These are phyloP conservation scores for Physeter macrocephalus DNA, from an alignment of 2,113 vertebrate species.

Conservation along the genomic window DNA sequence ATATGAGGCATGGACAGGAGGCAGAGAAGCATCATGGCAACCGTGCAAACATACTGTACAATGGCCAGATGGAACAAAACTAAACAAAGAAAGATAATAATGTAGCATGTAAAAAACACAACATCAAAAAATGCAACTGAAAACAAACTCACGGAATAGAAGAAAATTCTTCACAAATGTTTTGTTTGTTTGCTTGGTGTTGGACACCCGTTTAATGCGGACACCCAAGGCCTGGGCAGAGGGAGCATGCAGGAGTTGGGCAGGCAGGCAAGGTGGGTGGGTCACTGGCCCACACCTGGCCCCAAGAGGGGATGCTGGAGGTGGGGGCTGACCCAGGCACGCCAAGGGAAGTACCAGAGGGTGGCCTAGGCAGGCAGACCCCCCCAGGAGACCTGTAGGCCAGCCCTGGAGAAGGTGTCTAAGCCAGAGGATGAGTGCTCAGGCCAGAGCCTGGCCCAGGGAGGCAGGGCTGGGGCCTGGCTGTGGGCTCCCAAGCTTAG, in stretches of 20 bases:
- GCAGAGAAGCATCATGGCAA: not conserved
- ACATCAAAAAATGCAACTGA: not conserved
- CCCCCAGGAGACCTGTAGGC: not conserved
- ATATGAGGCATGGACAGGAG: not conserved
- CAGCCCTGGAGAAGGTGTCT: not conserved
- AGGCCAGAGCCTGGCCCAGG: not conserved
- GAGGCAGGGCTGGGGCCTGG: not conserved
- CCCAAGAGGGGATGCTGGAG: not conserved
- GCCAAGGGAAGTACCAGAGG: no score
- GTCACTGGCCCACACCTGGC: not conserved
- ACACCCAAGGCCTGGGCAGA: not conserved
- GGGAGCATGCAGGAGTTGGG: not conserved
- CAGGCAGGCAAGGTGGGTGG: not conserved
- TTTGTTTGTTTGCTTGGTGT: not conserved
- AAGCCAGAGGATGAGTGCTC: not conserved
- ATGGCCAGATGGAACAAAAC: not conserved
- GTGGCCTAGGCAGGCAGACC: not conserved
- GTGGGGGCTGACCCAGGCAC: no score
- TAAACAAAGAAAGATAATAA: not conserved
- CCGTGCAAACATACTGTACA: not conserved
- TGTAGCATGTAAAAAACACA: not conserved
- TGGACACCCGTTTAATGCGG: constrained; percentile 49
- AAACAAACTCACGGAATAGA: not conserved
- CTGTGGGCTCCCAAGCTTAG: not conserved
- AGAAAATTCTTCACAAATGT: not conserved